Percentiles rank a stretch among this genome's conserved stretches.
phyloP scores from a whole-genome alignment of 2,888 invertebrate species.

The Zeuzera pyrina region DNA sequence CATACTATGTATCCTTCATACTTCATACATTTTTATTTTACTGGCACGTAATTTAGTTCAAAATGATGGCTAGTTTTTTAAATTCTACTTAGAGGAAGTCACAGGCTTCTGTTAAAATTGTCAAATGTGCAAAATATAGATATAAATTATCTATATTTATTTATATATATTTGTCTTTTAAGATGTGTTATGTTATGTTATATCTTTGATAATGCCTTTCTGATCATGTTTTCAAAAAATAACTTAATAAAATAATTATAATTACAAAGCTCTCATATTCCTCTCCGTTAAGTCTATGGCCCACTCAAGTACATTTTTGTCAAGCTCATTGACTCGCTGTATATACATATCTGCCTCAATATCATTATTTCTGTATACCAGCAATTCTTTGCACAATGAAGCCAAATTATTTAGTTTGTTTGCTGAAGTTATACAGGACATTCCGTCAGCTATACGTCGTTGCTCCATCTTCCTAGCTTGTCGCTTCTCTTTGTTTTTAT shows the following conservation, averaged over 20 bases:
- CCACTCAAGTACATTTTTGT: constrained; percentile 75
- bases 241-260: constrained; percentile 12
- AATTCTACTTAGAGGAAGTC: too few relatives aligned
- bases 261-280: constrained; percentile 86
- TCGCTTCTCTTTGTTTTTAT: constrained; percentile 76
- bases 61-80: too few relatives aligned
- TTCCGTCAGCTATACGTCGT: constrained; percentile 72
- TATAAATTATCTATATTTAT: too few relatives aligned
- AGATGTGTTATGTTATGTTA: too few relatives aligned
- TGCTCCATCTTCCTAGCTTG: constrained; percentile 75
- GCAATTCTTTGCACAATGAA: constrained; percentile 72
- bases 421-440: constrained; percentile 74
- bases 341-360: constrained; percentile 75
- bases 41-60: too few relatives aligned
- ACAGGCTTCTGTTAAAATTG: too few relatives aligned
- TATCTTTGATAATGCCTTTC: too few relatives aligned
- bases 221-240: too few relatives aligned
- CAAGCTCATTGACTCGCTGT: constrained; percentile 70
- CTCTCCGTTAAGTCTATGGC: constrained; percentile 81
- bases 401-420: constrained; percentile 75
- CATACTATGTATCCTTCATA: too few relatives aligned
- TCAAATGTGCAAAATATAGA: too few relatives aligned
- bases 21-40: too few relatives aligned
- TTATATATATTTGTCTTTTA: too few relatives aligned
- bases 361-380: constrained; percentile 75